phyloP scores from a whole-genome alignment of 2,797 vertebrate species.

The Gallinago stenura region DNA sequence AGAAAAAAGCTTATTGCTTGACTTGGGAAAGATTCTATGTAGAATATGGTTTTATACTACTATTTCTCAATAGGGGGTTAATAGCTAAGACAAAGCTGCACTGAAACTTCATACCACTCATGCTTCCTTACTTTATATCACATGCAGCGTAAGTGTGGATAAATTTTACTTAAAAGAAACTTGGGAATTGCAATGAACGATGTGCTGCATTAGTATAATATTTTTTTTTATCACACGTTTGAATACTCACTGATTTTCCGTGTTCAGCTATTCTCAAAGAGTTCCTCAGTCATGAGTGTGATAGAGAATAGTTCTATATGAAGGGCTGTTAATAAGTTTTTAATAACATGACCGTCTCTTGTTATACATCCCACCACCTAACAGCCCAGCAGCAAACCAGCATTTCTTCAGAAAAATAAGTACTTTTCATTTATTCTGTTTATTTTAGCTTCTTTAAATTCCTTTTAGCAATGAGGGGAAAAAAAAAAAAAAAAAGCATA shows the following conservation, averaged over 20 bases:
- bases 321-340: background rate
- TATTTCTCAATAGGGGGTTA: background rate
- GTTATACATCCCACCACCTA: background rate
- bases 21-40: background rate
- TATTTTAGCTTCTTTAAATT: background rate
- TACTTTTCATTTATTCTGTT: background rate
- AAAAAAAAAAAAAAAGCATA: background rate
- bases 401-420: background rate
- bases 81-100: background rate
- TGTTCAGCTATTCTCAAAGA: background rate
- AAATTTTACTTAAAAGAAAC: slow-evolving; percentile 27
- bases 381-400: background rate
- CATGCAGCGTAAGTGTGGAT: background rate
- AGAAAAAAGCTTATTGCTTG: background rate
- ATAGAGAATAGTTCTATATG: background rate
- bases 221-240: background rate
- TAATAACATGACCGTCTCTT: background rate
- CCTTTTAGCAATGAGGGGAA: background rate
- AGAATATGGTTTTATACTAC: background rate
- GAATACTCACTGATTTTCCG: background rate
- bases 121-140: background rate
- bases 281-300: background rate
- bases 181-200: slow-evolving; percentile 7
- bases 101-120: background rate
- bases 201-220: background rate